Evolutionary conservation across 2,113 vertebrate genomes (phyloP).

Genomic region (Phylloscopus trochiloides): DNA sequence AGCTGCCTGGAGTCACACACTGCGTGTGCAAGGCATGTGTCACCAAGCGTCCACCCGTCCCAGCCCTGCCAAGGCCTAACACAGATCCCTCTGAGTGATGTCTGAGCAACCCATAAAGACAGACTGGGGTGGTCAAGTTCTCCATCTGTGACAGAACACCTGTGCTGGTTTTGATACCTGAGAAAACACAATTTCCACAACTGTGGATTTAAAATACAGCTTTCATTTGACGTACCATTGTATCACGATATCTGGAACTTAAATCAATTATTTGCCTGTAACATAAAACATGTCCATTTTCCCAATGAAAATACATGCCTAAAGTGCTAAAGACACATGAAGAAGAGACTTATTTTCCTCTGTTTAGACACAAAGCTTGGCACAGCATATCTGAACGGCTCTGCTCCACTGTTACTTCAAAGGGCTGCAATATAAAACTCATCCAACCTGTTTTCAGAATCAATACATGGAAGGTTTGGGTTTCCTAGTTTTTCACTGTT

Average conservation of each 20-base stretch:
- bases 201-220: not conserved
- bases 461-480: not conserved
- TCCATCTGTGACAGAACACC: not conserved
- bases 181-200: not conserved
- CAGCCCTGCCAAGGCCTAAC: not conserved
- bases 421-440: not conserved
- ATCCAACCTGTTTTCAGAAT: not conserved
- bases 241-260: not conserved
- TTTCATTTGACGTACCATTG: not conserved
- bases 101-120: not conserved
- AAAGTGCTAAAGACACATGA: not conserved
- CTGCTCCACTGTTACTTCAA: not conserved
- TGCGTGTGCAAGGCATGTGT: fast-evolving
- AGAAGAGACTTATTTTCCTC: not conserved
- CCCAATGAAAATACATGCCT: not conserved
- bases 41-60: not conserved
- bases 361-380: not conserved
- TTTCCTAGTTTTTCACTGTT: slow-evolving; percentile 21
- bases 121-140: not conserved
- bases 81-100: not conserved
- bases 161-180: not conserved
- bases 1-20: not conserved
- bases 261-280: not conserved
- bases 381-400: not conserved
- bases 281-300: not conserved